phyloP scores from a whole-genome alignment of 2,888 invertebrate genomes.

The Cinara cedri region DNA sequence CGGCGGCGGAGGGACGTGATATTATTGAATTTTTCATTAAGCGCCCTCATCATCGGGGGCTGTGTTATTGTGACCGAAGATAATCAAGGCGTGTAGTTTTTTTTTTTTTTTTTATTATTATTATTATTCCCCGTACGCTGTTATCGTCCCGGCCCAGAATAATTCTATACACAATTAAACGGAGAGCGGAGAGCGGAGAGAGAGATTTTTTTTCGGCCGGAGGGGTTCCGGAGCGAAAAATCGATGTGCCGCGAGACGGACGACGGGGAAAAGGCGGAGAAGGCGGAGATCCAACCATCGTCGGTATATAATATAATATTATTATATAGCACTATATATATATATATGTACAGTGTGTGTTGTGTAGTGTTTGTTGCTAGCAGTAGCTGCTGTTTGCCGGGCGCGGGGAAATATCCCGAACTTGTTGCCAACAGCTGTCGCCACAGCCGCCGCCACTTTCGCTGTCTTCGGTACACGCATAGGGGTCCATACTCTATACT shows the following conservation, averaged over 20 bases:
- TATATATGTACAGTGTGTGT: conserved; percentile 3
- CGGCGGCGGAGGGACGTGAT: conserved; percentile 13
- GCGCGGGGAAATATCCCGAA: conserved; percentile 30
- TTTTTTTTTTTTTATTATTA: conserved; percentile 9
- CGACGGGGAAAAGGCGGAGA: background rate
- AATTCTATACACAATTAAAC: conserved; percentile 55
- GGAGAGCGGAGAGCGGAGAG: background rate
- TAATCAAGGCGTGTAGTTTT: conserved; percentile 52
- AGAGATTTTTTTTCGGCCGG: conserved; percentile 23
- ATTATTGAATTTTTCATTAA: conserved; percentile 57
- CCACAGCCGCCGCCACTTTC: background rate
- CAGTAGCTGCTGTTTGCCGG: background rate
- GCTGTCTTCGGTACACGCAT: no score
- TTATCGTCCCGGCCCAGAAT: conserved; percentile 39
- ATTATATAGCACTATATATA: background rate
- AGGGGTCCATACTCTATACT: background rate
- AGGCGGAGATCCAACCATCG: conserved; percentile 5
- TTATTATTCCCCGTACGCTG: background rate
- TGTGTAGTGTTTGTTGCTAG: background rate
- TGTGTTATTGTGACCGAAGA: conserved; percentile 56
- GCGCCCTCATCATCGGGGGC: conserved; percentile 50
- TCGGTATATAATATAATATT: conserved; percentile 10
- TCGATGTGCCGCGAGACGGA: conserved; percentile 42
- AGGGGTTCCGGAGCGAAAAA: conserved; percentile 51
- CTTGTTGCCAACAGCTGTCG: conserved; percentile 55